Percentiles rank a stretch among this genome's conserved stretches.
These are phyloP conservation scores for Ctenicera cuprea DNA, from an alignment of 2,888 invertebrate species.

Conservation along the genomic window DNA sequence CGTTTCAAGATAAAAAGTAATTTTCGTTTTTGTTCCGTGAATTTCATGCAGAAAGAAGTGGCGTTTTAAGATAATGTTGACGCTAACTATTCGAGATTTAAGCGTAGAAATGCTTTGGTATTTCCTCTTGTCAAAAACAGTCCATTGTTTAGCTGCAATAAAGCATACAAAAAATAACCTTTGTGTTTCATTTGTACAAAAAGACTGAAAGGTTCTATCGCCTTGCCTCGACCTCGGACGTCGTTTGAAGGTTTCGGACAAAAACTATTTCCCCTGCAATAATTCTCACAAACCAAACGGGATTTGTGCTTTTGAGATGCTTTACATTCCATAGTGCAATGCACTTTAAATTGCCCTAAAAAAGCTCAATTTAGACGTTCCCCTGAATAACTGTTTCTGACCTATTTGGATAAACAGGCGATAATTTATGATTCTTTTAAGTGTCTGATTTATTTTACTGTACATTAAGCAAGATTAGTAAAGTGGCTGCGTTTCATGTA, in stretches of 20 bases:
- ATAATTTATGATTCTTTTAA: slow-evolving; percentile 65
- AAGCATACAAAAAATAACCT: slow-evolving; percentile 57
- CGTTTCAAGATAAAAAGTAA: slow-evolving; percentile 35
- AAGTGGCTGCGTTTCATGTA: slow-evolving; percentile 38
- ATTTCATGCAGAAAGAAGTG: slow-evolving; percentile 33
- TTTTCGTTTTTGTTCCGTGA: slow-evolving; percentile 31
- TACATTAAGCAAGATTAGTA: slow-evolving; percentile 51
- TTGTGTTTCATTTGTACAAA: slow-evolving; percentile 51
- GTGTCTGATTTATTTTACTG: slow-evolving; percentile 52
- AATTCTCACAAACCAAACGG: slow-evolving; percentile 66
- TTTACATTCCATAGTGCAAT: slow-evolving; percentile 66
- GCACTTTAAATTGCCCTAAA: slow-evolving; percentile 67
- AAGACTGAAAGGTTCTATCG: slow-evolving; percentile 54
- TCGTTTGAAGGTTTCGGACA: slow-evolving; percentile 56
- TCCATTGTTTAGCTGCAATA: slow-evolving; percentile 58
- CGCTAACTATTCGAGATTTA: slow-evolving; percentile 36
- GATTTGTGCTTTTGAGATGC: slow-evolving; percentile 65
- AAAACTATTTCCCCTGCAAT: slow-evolving; percentile 67
- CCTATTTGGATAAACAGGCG: slow-evolving; percentile 68
- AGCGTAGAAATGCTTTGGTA: slow-evolving; percentile 41
- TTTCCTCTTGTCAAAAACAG: slow-evolving; percentile 55
- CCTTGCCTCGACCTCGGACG: slow-evolving; percentile 55
- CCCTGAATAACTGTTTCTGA: slow-evolving; percentile 68
- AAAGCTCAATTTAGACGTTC: slow-evolving; percentile 58
- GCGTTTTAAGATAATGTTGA: slow-evolving; percentile 36